phyloP scores from a whole-genome alignment of 2,888 invertebrate genomes.

The Diarsia dahlii region DNA sequence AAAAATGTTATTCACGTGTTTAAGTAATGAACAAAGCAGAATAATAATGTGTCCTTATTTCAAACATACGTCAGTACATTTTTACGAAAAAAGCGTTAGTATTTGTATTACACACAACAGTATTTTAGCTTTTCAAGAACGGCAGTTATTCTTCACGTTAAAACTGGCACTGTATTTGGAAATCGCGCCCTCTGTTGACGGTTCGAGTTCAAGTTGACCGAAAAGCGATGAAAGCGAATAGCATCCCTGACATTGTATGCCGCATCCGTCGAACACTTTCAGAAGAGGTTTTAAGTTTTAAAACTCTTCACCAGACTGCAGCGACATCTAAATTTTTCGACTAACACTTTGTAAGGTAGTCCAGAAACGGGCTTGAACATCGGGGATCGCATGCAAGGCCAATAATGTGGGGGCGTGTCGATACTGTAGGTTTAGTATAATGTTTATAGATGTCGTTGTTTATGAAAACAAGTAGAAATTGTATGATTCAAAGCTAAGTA shows the following conservation, averaged over 20 bases:
- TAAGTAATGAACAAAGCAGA: no score
- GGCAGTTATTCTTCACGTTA: not conserved
- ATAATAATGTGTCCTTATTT: no score
- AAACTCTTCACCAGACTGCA: not conserved
- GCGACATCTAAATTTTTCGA: conserved; percentile 34
- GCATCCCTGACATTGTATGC: not conserved
- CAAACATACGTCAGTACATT: no score
- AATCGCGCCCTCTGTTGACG: not conserved
- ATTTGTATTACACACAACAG: no score
- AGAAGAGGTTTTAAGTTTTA: not conserved
- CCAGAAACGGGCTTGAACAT: no score
- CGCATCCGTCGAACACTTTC: not conserved
- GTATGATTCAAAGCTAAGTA: not conserved
- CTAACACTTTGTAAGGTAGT: not conserved
- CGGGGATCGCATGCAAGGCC: accelerated
- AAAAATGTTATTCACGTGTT: no score
- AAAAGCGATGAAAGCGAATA: not conserved
- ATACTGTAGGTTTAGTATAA: not conserved
- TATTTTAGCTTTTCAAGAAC: not conserved
- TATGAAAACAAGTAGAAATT: not conserved
- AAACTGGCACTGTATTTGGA: not conserved
- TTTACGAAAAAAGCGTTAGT: no score
- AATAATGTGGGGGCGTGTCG: not conserved
- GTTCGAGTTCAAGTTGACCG: not conserved
- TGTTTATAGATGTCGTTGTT: conserved; percentile 23